Conservation (phyloP, 2,888 invertebrate species). For the Macaria liturata region DNA sequence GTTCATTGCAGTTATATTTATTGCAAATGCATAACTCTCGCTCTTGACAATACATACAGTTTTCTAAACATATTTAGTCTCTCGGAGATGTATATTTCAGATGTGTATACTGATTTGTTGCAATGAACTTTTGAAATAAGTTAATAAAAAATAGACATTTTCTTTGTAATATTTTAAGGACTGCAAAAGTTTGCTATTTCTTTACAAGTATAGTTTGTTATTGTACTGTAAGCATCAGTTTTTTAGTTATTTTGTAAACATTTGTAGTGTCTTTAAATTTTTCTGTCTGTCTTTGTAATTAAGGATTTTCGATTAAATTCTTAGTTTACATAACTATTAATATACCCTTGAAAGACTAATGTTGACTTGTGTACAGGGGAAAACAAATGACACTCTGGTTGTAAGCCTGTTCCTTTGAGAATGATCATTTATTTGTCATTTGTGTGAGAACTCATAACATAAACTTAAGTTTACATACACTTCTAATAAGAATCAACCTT, state of each 20-base stretch:
- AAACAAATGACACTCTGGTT: slow-evolving; percentile 49
- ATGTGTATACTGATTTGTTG: slow-evolving; percentile 52
- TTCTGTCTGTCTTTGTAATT: slow-evolving; percentile 44
- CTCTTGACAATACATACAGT: slow-evolving; percentile 55
- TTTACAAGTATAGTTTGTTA: slow-evolving; percentile 62
- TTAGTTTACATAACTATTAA: slow-evolving; percentile 28
- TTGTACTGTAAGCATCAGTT: slow-evolving; percentile 53
- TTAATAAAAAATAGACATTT: slow-evolving; percentile 58
- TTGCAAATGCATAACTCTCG: slow-evolving; percentile 46
- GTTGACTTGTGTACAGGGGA: slow-evolving; percentile 48
- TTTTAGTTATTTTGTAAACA: slow-evolving; percentile 47
- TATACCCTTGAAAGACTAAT: slow-evolving; percentile 42
- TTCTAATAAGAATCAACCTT: slow-evolving; percentile 63
- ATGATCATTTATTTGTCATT: slow-evolving; percentile 27
- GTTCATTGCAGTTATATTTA: slow-evolving; percentile 57
- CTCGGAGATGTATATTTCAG: slow-evolving; percentile 47
- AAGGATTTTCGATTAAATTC: slow-evolving; percentile 30
- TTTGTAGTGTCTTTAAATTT: slow-evolving; percentile 49
- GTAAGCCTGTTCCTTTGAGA: slow-evolving; percentile 30
- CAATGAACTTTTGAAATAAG: slow-evolving; percentile 59
- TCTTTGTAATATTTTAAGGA: slow-evolving; percentile 66
- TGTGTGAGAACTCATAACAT: slow-evolving; percentile 50
- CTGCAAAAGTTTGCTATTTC: slow-evolving; percentile 71
- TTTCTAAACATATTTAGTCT: slow-evolving; percentile 57
- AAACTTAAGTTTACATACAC: slow-evolving; percentile 48